These are phyloP conservation scores for Hirtodrosophila trivittata DNA, from an alignment of 2,888 invertebrate species.

Conservation along the genomic window DNA sequence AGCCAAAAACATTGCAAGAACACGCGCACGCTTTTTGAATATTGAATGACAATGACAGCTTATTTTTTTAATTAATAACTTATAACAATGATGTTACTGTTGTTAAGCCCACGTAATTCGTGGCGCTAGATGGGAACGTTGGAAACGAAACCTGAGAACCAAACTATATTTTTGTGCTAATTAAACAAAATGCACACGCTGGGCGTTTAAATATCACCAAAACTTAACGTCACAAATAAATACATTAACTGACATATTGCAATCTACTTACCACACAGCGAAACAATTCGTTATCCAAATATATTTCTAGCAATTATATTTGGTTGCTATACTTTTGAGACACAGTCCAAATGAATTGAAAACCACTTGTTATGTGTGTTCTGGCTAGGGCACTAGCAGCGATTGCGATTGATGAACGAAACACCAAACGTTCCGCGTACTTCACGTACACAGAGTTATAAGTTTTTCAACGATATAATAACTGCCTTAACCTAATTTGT, in stretches of 20 bases:
- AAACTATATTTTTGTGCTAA: conserved; percentile 34
- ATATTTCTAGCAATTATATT: conserved; percentile 36
- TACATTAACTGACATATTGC: conserved; percentile 4
- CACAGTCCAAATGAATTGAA: conserved; percentile 47
- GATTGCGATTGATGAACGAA: conserved; percentile 46
- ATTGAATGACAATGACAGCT: conserved; percentile 30
- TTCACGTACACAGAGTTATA: conserved; percentile 29
- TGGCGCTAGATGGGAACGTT: conserved; percentile 28
- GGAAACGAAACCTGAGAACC: conserved; percentile 42
- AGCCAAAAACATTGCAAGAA: conserved; percentile 42
- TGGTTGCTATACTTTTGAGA: conserved; percentile 40
- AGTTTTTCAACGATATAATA: conserved; percentile 14
- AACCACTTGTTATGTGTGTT: conserved; percentile 75
- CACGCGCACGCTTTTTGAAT: conserved; percentile 59
- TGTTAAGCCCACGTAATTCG: conserved; percentile 31
- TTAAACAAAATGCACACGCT: conserved; percentile 39
- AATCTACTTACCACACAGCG: conserved; percentile 37
- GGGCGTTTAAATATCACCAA: conserved; percentile 20
- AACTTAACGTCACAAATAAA: conserved; percentile 2
- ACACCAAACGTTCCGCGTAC: conserved; percentile 56
- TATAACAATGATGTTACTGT: conserved; percentile 15
- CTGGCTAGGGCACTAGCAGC: conserved; percentile 33
- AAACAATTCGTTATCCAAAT: conserved; percentile 10
- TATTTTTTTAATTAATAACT: conserved; percentile 24
- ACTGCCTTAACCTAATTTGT: conserved; percentile 37